A percentile compares a stretch with the other conserved stretches of the same genome.
phyloP scores from a whole-genome alignment of 2,113 vertebrate genomes.

The Phyllopteryx taeniolatus region DNA sequence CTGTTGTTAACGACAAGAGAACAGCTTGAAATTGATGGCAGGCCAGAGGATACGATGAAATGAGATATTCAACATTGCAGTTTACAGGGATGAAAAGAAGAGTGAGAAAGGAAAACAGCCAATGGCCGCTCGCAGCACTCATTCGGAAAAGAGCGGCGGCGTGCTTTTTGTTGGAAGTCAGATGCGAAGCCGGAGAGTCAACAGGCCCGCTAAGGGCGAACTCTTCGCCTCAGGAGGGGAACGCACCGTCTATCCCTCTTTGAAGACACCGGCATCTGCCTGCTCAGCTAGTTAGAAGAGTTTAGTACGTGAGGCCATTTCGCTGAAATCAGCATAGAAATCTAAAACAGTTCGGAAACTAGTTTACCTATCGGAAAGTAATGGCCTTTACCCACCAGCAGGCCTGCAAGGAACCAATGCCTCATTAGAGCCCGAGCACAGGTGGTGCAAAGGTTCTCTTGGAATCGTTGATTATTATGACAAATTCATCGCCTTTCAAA shows the following conservation, averaged over 20 bases:
- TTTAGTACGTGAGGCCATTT: neutral
- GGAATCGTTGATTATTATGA: too few relatives aligned
- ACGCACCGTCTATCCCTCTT: neutral
- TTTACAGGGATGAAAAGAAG: constrained; percentile 6
- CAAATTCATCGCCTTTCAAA: too few relatives aligned
- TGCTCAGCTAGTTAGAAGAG: neutral
- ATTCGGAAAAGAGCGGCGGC: constrained; percentile 46
- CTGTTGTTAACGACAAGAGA: constrained; percentile 51
- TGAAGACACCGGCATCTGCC: neutral
- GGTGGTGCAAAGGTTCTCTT: too few relatives aligned
- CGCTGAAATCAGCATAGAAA: neutral
- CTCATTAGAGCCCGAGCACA: too few relatives aligned
- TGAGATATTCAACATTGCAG: constrained; percentile 43
- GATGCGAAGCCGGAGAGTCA: constrained; percentile 34
- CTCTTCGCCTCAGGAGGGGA: constrained; percentile 26
- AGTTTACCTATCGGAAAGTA: neutral
- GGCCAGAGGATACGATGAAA: constrained; percentile 53
- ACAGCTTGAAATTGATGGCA: constrained; percentile 58
- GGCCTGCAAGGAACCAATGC: neutral
- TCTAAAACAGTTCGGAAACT: neutral
- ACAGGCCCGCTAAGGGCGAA: constrained; percentile 28
- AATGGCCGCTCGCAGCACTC: constrained; percentile 43
- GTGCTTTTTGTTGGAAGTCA: constrained; percentile 38
- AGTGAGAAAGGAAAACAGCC: constrained; percentile 29
- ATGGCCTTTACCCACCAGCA: neutral